Evolutionary conservation across 2,113 vertebrate species (phyloP), one percentile per base, ranked within the genome.

Genomic region (Puma concolor): DNA sequence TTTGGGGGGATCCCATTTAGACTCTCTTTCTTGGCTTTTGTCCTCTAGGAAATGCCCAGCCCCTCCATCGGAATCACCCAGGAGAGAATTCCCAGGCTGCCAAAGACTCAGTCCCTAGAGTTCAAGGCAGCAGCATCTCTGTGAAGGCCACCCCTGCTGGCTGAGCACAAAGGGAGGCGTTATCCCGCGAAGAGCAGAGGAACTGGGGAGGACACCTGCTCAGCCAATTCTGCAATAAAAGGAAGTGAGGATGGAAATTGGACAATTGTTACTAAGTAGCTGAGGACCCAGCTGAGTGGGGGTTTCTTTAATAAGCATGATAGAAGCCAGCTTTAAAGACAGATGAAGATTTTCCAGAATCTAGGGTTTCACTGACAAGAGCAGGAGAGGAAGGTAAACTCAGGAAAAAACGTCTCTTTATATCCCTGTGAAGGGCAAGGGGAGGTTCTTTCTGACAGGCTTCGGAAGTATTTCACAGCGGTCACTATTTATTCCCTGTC

Each of bases 221-320:
- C 95, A 98, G 97, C 97, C 97, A 98, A 98, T 99, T 99, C 96
- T 60, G 19, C 72, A 87, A 98, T 98, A 95, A 98, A 99, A 98
- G 95, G 94, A 98, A 27, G 85, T 0, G 0, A 98, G 72, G 81
- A 98, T 98, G 97, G 97, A 99, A 98, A 99, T 90, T 98, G 97
- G 95, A 95, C 98, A 98, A 98, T 98, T 98, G 98, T 99, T 98
- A 97, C 97, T 98, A 98, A 98, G 97, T 97, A 98, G 98, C 94
- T 98, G 94, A 98, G 98, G 97, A 98, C 97, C 92, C 98, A 98
- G 98, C 98, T 98, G 98, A 99, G 96, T 81, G 94, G 92, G 84
- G 86, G 81, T 98, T 98, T 97, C 97, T 97, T 95, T 97, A 97
- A 98, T 94, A 98, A 79, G 91, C 97, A 96, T 86, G 98, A 98